Conservation (phyloP, 2,888 invertebrate species). For the Lissocephala sabroskyi region DNA sequence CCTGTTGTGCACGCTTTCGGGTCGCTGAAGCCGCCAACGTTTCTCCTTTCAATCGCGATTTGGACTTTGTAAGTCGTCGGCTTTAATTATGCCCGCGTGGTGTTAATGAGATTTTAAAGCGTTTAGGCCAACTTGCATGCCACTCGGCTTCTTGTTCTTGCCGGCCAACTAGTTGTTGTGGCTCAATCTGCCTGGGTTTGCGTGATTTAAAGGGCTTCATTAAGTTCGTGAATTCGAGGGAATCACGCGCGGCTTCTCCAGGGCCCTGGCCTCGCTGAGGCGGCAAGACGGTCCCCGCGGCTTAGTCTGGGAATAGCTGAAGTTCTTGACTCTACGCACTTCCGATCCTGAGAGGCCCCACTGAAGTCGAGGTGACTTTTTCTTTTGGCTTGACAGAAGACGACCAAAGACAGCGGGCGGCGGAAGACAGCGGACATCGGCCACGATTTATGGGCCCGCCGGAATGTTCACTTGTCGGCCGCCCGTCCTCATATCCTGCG, state of each 20-base stretch:
- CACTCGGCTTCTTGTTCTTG: constrained; percentile 25
- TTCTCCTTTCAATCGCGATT: constrained; percentile 58
- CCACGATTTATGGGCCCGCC: constrained; percentile 57
- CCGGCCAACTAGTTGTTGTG: constrained; percentile 54
- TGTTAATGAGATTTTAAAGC: constrained; percentile 70
- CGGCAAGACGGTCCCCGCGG: too few species aligned
- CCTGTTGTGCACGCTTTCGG: constrained; percentile 31
- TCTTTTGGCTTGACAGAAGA: too few species aligned
- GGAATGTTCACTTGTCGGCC: background rate
- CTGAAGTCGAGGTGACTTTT: too few species aligned
- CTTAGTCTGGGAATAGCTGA: background rate
- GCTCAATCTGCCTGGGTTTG: constrained; percentile 60
- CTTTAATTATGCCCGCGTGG: constrained; percentile 70
- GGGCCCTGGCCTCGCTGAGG: too few species aligned
- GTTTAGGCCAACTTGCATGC: constrained; percentile 24
- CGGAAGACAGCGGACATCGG: constrained; percentile 12
- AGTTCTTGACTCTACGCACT: constrained; percentile 40
- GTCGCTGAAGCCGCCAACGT: constrained; percentile 12
- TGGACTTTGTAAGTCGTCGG: constrained; percentile 59
- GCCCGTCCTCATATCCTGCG: background rate
- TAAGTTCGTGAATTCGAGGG: constrained; percentile 73
- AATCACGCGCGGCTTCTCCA: constrained; percentile 73
- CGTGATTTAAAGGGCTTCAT: constrained; percentile 74
- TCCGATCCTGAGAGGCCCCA: constrained; percentile 43
- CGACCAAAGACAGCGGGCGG: too few species aligned